Evolutionary conservation across 2,797 vertebrate genomes (phyloP), one percentile per base, ranked within the genome.

Genomic region (Pelochelys cantorii): DNA sequence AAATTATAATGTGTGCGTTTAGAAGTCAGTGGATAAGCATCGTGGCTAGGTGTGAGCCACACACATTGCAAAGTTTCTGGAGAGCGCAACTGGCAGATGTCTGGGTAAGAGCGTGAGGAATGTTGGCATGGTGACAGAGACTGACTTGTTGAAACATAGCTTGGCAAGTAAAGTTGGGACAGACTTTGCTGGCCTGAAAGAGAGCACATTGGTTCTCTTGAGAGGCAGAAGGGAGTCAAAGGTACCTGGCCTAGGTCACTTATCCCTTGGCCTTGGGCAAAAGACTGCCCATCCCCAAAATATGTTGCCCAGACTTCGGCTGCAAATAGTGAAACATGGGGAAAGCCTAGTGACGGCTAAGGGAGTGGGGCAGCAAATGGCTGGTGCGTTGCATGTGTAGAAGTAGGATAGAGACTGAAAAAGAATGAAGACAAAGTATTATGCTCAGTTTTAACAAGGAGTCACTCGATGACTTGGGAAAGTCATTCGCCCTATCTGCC

Each of bases 1-100:
- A 92, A 53, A 27, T 89, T 83, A 85, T n/a, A 5, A 7, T 79
- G 11, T 83, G 83, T 92, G 83, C 48, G 91, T 60, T 8, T 65
- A 91, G 77, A 65, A 22, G 18, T 71, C 18, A 37, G 87, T 34
- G 53, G 65, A 29, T 92, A 81, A 87, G 42, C 52, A 12, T 37
- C 78, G 37, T 95, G 91, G 91, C 83, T 94, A 83, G 53, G 65
- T 95, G 65, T 92, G 86, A 94, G 91, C 84, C 54, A 80, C 3
- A 54, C 37, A 74, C 89, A 59, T 1, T 78, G 57, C 13, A 87
- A 79, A 90, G 84, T 37, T 78, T 48, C 55, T 68, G 88, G 71
- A 91, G 90, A 93, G 68, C 84, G 7, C 60, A 93, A 88, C 84
- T 95, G 6, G 7, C 74, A 48, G 37, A 37, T 75, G 7, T 25